These are phyloP conservation scores for Opisthograptis luteolata DNA, from an alignment of 2,888 invertebrate genomes.

Conservation along the genomic window DNA sequence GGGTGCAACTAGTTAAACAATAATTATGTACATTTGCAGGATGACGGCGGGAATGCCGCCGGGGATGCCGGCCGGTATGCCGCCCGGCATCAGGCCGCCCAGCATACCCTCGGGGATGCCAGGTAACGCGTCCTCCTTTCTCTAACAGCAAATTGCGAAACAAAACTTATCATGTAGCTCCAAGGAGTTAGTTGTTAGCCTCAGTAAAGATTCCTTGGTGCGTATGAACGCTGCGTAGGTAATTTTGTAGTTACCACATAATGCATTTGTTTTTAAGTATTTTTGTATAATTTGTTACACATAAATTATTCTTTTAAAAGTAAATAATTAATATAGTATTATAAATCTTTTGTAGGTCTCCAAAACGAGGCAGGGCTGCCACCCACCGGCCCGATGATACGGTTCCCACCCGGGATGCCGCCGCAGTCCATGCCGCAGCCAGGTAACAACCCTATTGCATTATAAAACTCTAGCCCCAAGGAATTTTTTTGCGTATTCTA, in stretches of 20 bases:
- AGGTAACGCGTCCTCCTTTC: conserved; percentile 37
- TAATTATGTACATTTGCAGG: conserved; percentile 41
- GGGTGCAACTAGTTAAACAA: too few species aligned
- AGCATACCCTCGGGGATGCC: conserved; percentile 57
- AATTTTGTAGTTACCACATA: too few species aligned
- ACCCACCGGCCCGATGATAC: conserved; percentile 59
- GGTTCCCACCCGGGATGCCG: conserved; percentile 77
- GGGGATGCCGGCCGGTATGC: conserved; percentile 56
- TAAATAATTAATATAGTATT: too few species aligned
- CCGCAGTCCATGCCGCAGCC: conserved; percentile 61
- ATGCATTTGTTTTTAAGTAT: too few species aligned
- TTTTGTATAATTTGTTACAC: too few species aligned
- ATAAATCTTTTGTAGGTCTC: conserved; percentile 47
- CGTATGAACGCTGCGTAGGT: too few species aligned
- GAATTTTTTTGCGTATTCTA: too few species aligned
- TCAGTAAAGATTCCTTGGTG: too few species aligned
- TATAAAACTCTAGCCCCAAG: neutral
- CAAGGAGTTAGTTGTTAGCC: too few species aligned
- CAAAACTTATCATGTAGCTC: too few species aligned
- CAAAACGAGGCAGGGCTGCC: conserved; percentile 54
- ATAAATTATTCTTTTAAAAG: too few species aligned
- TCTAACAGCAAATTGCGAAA: neutral
- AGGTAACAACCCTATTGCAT: conserved; percentile 39
- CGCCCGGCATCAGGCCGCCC: conserved; percentile 66
- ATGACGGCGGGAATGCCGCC: conserved; percentile 61